These are phyloP conservation scores for Pipra filicauda DNA, from an alignment of 2,113 vertebrate species.

Conservation along the genomic window DNA sequence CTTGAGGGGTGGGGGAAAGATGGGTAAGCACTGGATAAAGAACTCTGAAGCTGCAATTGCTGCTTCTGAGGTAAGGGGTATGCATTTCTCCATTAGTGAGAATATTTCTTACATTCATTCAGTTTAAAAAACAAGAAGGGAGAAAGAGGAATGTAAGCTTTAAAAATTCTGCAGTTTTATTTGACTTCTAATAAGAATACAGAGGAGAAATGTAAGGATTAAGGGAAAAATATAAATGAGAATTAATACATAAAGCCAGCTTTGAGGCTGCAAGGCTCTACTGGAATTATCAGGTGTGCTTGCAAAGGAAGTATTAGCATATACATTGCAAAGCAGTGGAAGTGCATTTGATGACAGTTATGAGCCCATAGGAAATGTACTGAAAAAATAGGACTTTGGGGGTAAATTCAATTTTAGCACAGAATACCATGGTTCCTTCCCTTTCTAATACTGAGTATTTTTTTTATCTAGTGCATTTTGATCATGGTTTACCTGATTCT, in stretches of 20 bases:
- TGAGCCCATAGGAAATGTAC: slow-evolving; percentile 16
- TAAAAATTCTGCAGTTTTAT: not conserved
- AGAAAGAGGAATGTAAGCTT: not conserved
- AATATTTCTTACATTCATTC: not conserved
- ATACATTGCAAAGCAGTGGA: slow-evolving; percentile 5
- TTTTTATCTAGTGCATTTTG: not conserved
- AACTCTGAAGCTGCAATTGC: not conserved
- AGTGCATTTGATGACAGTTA: slow-evolving; percentile 12
- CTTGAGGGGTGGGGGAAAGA: not conserved
- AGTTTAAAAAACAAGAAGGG: not conserved
- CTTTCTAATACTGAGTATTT: not conserved
- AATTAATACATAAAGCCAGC: slow-evolving; percentile 33
- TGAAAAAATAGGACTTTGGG: slow-evolving; percentile 30
- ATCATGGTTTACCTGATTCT: slow-evolving; percentile 18
- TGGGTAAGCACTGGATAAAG: not conserved
- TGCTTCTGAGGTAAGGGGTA: not conserved
- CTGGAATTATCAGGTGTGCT: slow-evolving; percentile 34
- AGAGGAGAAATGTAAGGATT: slow-evolving; percentile 24
- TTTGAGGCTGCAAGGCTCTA: not conserved
- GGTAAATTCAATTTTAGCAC: slow-evolving; percentile 41
- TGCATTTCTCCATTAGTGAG: not conserved
- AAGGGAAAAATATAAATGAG: slow-evolving; percentile 37
- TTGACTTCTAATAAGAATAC: not conserved
- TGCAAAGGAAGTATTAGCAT: slow-evolving; percentile 40
- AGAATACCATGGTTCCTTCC: slow-evolving; percentile 17